Base-by-base conservation (phyloP, 1,140 invertebrate genomes). In the Ridgeia piscesae region DNA sequence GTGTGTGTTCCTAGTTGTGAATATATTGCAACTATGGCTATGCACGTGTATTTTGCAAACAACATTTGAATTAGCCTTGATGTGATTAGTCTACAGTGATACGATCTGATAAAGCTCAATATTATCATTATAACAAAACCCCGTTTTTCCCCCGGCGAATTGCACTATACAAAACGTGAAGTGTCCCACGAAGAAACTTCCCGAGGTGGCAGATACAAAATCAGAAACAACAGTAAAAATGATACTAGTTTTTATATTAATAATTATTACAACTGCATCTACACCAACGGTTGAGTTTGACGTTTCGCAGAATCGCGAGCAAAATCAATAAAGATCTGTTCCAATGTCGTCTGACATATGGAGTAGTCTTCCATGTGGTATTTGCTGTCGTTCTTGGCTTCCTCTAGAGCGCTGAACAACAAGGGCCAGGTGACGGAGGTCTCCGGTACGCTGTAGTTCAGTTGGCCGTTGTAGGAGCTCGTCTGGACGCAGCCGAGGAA, bases 261-360 rank as follows among this genome's bases (percentile, higher is more conserved):
- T 21, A 77, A 21, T 77, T 14, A 77, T 0, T 77, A 77, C 27
- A 4, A 77, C 0, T 77, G 58, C 58, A 27, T 31, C 14, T 77
- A 21, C 11, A 1, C 2, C 27, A 8, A 77, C 58, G 11, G 4
- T 42, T 77, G 58, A 27, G 8, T 77, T 2, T 17, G 17, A 77
- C 11, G 2, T 21, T 21, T 77, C 58, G 17, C 11, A 77, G 58
- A 77, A 77, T 77, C 58, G 89, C 95, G 92, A 21, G 96, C 96
- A 95, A 96, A 96, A 89, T 95, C 95, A 9, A 96, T 94, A 93
- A 96, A 97, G 8, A 93, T 97, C 96, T 98, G 97, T 94, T 98
- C 98, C 88, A 98, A 96, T 6, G 97, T 97, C 93, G 97, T 98
- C 95, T 98, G 97, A 93, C 97, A 97, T 58, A 98, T 95, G 2